phyloP scores from a whole-genome alignment of 2,888 invertebrate species.

The Idaea aversata region DNA sequence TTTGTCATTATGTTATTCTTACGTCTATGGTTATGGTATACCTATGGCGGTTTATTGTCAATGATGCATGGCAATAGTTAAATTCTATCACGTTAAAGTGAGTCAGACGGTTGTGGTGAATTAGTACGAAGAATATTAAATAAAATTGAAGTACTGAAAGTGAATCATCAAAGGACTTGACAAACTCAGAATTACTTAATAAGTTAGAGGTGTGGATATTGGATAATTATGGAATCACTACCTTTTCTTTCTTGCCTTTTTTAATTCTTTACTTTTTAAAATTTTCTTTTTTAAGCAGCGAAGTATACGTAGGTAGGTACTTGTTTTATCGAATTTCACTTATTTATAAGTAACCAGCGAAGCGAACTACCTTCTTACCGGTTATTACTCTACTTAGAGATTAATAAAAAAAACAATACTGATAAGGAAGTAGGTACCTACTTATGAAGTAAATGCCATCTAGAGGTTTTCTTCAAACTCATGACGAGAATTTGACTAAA shows the following conservation, averaged over 20 bases:
- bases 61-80: background rate
- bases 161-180: background rate
- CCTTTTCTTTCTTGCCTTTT: no score
- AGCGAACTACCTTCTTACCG: no score
- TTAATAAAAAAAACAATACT: no score
- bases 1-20: background rate
- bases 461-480: background rate
- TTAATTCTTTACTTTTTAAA: no score
- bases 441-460: background rate
- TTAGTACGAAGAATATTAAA: background rate
- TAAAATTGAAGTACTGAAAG: background rate
- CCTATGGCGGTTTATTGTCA: background rate
- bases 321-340: no score
- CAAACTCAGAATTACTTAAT: background rate
- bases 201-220: background rate
- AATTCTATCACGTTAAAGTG: background rate
- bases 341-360: no score
- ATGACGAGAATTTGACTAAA: background rate
- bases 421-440: no score
- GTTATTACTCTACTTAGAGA: no score
- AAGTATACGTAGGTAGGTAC: no score
- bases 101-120: background rate
- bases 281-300: no score
- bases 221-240: no score
- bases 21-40: background rate